Conservation (phyloP, 2,113 vertebrate species). For the Labrus mixtus region DNA sequence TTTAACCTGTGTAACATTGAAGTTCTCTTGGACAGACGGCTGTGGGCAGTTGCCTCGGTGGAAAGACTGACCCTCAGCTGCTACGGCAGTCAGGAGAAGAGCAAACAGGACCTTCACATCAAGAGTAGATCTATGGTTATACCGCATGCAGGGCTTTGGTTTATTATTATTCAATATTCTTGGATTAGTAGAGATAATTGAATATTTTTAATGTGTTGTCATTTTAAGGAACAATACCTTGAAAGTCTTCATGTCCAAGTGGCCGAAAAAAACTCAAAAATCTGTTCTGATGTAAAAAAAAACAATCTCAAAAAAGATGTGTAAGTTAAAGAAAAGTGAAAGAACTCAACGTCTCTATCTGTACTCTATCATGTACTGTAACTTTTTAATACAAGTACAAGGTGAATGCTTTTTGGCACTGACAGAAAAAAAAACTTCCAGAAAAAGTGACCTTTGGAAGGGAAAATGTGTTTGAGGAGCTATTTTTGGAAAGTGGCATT, state of each 20-base stretch:
- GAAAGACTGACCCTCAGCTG: constrained; percentile 48
- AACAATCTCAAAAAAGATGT: not conserved
- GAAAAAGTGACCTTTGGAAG: constrained; percentile 41
- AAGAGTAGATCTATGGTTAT: not conserved
- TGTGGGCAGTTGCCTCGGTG: constrained; percentile 22
- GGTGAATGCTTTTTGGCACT: not conserved
- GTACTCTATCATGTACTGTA: not conserved
- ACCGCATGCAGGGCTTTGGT: not conserved
- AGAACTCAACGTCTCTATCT: not conserved
- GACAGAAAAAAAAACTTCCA: not conserved
- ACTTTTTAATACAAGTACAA: not conserved
- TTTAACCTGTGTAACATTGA: constrained; percentile 56
- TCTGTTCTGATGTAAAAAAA: not conserved
- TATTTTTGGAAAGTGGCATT: constrained; percentile 16
- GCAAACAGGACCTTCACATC: constrained; percentile 32
- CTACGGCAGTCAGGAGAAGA: constrained; percentile 2
- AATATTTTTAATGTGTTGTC: not conserved
- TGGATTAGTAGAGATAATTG: too few relatives aligned
- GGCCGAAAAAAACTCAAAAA: not conserved
- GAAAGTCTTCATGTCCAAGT: constrained; percentile 24
- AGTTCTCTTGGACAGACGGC: constrained; percentile 51
- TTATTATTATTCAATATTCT: too few relatives aligned
- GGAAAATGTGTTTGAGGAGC: constrained; percentile 21
- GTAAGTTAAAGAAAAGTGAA: too few relatives aligned
- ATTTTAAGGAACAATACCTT: constrained; percentile 28